Evolutionary conservation across 2,113 vertebrate genomes (phyloP).

Genomic region (Gadus chalcogrammus): DNA sequence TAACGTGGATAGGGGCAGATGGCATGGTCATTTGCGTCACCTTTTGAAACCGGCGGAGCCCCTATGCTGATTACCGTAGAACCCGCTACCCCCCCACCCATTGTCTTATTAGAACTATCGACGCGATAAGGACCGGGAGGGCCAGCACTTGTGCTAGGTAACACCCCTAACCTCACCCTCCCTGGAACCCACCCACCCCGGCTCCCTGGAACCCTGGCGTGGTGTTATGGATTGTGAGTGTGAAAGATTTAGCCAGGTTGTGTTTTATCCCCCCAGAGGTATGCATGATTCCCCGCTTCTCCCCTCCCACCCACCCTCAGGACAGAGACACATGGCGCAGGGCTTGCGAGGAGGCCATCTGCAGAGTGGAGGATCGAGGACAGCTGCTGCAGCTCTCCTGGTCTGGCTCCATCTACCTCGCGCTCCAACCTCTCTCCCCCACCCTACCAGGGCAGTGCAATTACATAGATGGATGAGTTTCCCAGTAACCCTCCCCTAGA

Average conservation of each 20-base stretch:
- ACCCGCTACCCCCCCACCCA: slow-evolving; percentile 14
- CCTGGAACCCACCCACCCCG: slow-evolving; percentile 30
- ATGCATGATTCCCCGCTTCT: slow-evolving; percentile 65
- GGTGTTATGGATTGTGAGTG: slow-evolving; percentile 58
- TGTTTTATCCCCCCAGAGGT: slow-evolving; percentile 67
- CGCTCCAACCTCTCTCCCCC: slow-evolving; percentile 49
- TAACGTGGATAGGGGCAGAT: too few species aligned
- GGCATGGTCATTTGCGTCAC: too few species aligned
- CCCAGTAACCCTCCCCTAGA: slow-evolving; percentile 80
- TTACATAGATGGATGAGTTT: slow-evolving; percentile 74
- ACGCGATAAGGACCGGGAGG: slow-evolving; percentile 22
- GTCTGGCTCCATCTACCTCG: slow-evolving; percentile 51
- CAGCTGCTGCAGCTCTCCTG: slow-evolving; percentile 31
- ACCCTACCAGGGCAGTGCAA: slow-evolving; percentile 80
- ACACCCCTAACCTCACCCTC: not conserved
- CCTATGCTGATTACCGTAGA: too few species aligned
- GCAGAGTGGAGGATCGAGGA: slow-evolving; percentile 54
- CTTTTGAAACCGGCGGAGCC: too few species aligned
- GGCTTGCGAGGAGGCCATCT: slow-evolving; percentile 49
- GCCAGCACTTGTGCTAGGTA: slow-evolving; percentile 19
- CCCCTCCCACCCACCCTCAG: slow-evolving; percentile 72
- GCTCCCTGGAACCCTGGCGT: slow-evolving; percentile 43
- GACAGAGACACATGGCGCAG: slow-evolving; percentile 66
- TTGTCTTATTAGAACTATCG: slow-evolving; percentile 37
- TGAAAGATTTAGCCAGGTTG: slow-evolving; percentile 65